These are phyloP conservation scores for Pardalotus punctatus DNA, from an alignment of 2,113 vertebrate genomes.

Conservation along the genomic window DNA sequence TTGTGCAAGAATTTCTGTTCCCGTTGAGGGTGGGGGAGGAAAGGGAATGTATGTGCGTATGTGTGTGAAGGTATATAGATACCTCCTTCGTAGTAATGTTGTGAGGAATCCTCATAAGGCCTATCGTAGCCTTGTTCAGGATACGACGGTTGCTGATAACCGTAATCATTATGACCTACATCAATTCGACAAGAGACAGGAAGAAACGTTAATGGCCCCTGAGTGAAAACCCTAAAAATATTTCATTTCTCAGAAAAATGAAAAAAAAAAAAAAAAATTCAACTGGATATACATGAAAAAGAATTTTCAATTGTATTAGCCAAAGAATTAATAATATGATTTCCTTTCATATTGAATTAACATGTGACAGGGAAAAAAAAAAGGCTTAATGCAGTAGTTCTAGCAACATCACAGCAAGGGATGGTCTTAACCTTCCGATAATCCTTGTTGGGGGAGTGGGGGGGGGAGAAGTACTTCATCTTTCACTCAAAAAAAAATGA, in stretches of 20 bases:
- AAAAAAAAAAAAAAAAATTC: conserved; percentile 53
- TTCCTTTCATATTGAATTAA: conserved; percentile 70
- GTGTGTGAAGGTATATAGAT: conserved; percentile 88
- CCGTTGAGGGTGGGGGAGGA: conserved; percentile 63
- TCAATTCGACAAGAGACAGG: conserved; percentile 91
- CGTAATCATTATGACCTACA: conserved; percentile 92
- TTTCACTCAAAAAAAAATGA: conserved; percentile 65
- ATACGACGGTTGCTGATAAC: conserved; percentile 90
- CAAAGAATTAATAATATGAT: conserved; percentile 74
- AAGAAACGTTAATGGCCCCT: conserved; percentile 88
- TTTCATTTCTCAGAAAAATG: conserved; percentile 79
- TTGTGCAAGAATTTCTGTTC: conserved; percentile 63
- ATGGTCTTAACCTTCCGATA: conserved; percentile 65
- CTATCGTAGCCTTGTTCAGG: conserved; percentile 91
- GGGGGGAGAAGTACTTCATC: conserved; percentile 32
- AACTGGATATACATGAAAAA: conserved; percentile 79
- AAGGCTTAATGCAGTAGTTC: conserved; percentile 68
- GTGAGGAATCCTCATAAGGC: conserved; percentile 90
- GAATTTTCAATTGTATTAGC: conserved; percentile 74
- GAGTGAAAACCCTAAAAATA: conserved; percentile 79
- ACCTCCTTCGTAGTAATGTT: conserved; percentile 91
- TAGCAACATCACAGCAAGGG: conserved; percentile 68
- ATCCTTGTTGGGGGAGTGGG: conserved; percentile 24
- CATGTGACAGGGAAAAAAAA: conserved; percentile 58
- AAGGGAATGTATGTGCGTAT: conserved; percentile 67